Evolutionary conservation across 2,113 vertebrate genomes (phyloP).

Genomic region (human): DNA sequence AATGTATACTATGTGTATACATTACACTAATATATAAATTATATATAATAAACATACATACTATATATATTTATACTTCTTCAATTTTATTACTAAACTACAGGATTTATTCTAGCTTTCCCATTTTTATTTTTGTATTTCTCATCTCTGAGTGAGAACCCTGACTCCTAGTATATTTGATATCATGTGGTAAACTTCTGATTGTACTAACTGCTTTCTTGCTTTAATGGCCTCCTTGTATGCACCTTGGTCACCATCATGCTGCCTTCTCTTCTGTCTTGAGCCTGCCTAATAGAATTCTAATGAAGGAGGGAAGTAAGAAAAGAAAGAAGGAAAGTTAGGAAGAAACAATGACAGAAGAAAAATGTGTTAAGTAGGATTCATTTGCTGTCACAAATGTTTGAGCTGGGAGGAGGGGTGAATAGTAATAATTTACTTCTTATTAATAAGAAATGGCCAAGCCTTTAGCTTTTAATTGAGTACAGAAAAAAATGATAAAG

Average conservation of each 20-base stretch:
- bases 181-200: not conserved
- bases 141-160: not conserved
- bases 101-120: not conserved
- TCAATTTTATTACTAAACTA: not conserved
- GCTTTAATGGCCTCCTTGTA: not conserved
- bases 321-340: not conserved
- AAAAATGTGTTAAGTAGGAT: not conserved
- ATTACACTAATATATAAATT: not conserved
- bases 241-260: not conserved
- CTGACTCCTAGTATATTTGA: not conserved
- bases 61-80: not conserved
- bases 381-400: not conserved
- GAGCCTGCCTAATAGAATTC: not conserved
- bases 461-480: not conserved
- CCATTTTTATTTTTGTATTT: not conserved
- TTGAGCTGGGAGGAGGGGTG: not conserved
- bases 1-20: too few species aligned
- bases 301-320: not conserved
- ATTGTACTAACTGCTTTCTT: not conserved
- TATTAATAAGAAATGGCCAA: not conserved
- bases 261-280: not conserved
- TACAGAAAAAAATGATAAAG: not conserved
- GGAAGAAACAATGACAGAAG: not conserved
- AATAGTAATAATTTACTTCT: not conserved
- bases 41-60: not conserved